Evolutionary conservation across 2,888 invertebrate species (phyloP).

Genomic region (Cheilosia pagana): DNA sequence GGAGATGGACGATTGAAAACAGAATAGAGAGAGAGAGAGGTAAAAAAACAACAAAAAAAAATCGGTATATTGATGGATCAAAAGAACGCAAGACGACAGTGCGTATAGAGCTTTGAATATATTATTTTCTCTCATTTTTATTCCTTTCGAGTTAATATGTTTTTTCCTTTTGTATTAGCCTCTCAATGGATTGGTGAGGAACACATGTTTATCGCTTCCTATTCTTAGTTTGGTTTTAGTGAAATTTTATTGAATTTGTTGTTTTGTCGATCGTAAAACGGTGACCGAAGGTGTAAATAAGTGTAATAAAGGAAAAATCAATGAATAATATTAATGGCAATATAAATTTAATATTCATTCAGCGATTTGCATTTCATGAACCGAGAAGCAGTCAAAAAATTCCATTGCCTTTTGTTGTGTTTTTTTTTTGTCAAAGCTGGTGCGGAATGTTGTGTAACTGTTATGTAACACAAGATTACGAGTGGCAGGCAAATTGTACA

Average conservation of each 20-base stretch:
- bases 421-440: neutral
- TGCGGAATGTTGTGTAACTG: neutral
- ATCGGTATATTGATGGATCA: slow-evolving; percentile 32
- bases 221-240: slow-evolving; percentile 27
- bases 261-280: neutral
- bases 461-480: neutral
- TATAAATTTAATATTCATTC: slow-evolving; percentile 9
- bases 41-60: neutral
- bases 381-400: neutral
- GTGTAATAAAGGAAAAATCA: slow-evolving; percentile 8
- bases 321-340: slow-evolving; percentile 21
- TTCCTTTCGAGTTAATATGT: neutral
- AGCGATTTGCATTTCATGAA: slow-evolving; percentile 8
- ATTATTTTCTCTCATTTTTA: slow-evolving; percentile 1
- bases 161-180: slow-evolving; percentile 31
- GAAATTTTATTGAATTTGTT: slow-evolving; percentile 5
- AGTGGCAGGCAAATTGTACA: too few species aligned
- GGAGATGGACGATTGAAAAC: neutral
- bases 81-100: slow-evolving; percentile 9
- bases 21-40: neutral
- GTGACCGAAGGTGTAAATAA: slow-evolving; percentile 45
- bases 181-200: slow-evolving; percentile 20
- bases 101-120: slow-evolving; percentile 1
- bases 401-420: neutral
- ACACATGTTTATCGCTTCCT: slow-evolving; percentile 59